phyloP scores from a whole-genome alignment of 2,797 vertebrate genomes.

The Pipistrellus nathusii region DNA sequence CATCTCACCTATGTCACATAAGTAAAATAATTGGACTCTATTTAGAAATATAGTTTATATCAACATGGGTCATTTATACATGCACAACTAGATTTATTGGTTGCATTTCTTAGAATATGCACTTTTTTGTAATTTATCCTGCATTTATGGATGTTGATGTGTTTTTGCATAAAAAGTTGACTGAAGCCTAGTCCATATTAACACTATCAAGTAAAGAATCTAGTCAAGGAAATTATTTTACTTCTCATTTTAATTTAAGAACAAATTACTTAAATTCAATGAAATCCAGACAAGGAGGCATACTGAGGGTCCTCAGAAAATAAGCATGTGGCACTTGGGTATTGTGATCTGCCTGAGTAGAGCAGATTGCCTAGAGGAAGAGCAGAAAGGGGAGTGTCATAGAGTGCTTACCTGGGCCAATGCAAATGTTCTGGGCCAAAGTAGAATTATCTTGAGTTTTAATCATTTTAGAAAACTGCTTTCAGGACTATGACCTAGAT shows the following conservation, averaged over 20 bases:
- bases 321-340: not conserved
- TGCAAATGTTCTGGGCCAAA: not conserved
- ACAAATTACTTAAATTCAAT: constrained; percentile 31
- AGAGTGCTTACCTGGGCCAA: not conserved
- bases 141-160: constrained; percentile 1
- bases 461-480: constrained; percentile 5
- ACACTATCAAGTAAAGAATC: not conserved
- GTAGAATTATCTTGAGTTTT: not conserved
- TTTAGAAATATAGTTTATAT: not conserved
- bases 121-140: not conserved
- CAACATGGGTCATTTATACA: not conserved
- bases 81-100: not conserved
- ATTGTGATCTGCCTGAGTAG: not conserved
- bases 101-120: not conserved
- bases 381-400: not conserved
- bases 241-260: not conserved
- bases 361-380: not conserved
- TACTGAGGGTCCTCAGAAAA: not conserved
- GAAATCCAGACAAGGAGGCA: not conserved
- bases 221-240: not conserved
- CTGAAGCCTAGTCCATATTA: not conserved
- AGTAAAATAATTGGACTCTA: not conserved
- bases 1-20: not conserved
- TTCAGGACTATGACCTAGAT: not conserved
- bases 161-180: not conserved